Evolutionary conservation across 2,797 vertebrate genomes (phyloP).

Genomic region (Intellagama lesueurii): DNA sequence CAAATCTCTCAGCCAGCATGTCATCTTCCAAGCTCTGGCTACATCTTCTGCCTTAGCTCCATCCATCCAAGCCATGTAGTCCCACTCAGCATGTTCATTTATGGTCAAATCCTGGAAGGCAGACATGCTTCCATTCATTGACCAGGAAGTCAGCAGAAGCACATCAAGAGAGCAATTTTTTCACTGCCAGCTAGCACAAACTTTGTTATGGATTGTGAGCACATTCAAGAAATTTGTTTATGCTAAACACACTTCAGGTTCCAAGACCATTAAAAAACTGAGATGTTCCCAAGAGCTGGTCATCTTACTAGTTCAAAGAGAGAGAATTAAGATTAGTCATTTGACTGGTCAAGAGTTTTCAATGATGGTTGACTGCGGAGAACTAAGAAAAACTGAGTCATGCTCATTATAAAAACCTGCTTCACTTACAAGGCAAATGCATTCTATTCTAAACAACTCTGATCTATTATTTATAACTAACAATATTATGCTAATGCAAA

Average conservation of each 20-base stretch:
- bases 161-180: background rate
- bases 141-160: background rate
- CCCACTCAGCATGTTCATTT: background rate
- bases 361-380: background rate
- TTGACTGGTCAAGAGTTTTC: background rate
- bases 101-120: background rate
- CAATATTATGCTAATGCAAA: constrained; percentile 14
- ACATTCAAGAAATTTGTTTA: background rate
- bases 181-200: background rate
- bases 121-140: background rate
- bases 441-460: constrained; percentile 7
- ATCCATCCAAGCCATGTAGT: background rate
- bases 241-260: background rate
- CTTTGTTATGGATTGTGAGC: background rate
- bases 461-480: constrained; percentile 15
- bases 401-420: background rate
- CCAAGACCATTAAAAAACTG: background rate
- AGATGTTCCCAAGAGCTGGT: background rate
- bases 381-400: background rate
- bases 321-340: background rate
- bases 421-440: background rate
- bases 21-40: no score
- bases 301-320: background rate
- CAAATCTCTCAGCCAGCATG: no score
- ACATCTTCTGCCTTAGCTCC: background rate